Percentiles rank a stretch among this genome's conserved stretches.
Conservation (phyloP, 2,113 vertebrate species). For the Tautogolabrus adspersus region DNA sequence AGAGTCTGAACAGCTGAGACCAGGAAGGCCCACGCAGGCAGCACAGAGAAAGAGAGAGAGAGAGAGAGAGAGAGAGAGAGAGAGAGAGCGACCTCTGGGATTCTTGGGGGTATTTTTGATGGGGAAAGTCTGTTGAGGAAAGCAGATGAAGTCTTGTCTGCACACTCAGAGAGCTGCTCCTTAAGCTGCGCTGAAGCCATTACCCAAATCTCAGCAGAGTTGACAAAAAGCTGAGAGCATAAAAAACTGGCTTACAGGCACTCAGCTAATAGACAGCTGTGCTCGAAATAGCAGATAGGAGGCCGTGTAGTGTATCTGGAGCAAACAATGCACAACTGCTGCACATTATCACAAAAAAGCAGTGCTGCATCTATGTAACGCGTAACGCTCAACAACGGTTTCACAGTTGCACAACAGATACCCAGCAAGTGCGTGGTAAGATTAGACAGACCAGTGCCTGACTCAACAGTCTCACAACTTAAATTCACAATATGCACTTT, state of each 20-base stretch:
- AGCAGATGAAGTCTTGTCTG: conserved; percentile 42
- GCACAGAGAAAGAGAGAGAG: neutral
- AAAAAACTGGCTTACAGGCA: conserved; percentile 29
- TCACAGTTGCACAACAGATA: conserved; percentile 41
- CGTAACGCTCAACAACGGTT: conserved; percentile 35
- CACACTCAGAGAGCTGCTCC: conserved; percentile 52
- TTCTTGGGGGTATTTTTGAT: conserved; percentile 35
- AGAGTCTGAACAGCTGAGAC: conserved; percentile 73
- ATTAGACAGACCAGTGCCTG: conserved; percentile 59
- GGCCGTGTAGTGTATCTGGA: conserved; percentile 29
- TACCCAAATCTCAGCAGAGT: conserved; percentile 61
- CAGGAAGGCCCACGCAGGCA: conserved; percentile 34
- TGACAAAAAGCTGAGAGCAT: conserved; percentile 47
- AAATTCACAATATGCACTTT: neutral
- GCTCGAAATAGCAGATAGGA: conserved; percentile 27
- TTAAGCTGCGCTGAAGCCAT: conserved; percentile 55
- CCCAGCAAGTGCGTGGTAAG: conserved; percentile 40
- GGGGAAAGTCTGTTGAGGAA: conserved; percentile 50
- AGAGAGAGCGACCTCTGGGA: conserved; percentile 47
- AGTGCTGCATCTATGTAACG: conserved; percentile 29
- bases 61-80: neutral
- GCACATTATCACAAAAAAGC: conserved; percentile 60
- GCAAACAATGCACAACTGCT: conserved; percentile 53
- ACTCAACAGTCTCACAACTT: conserved; percentile 56
- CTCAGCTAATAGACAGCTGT: conserved; percentile 57